phyloP scores from a whole-genome alignment of 2,888 invertebrate genomes.

The Leptopterna dolabrata region DNA sequence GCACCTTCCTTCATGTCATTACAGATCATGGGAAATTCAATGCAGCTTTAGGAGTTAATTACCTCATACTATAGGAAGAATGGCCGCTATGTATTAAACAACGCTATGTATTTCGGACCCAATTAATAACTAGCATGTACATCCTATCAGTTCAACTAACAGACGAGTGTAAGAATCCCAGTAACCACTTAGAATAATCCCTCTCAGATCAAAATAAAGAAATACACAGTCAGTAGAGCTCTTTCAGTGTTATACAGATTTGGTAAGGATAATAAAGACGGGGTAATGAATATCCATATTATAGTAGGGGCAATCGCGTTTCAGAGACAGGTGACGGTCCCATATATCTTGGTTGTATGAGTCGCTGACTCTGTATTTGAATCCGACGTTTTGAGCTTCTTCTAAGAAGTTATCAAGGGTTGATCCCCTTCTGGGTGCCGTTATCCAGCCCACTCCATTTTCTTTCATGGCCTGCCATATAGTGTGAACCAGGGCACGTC shows the following conservation, averaged over 20 bases:
- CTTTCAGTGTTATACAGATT: conserved; percentile 31
- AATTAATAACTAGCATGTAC: no score
- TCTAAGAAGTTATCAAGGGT: conserved; percentile 78
- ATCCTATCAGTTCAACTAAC: no score
- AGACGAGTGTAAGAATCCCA: neutral
- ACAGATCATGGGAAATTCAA: no score
- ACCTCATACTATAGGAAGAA: no score
- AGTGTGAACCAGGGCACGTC: conserved; percentile 76
- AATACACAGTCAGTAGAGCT: neutral
- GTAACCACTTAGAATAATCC: neutral
- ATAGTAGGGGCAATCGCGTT: conserved; percentile 72
- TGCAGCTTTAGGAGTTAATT: no score
- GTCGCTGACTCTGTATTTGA: conserved; percentile 71
- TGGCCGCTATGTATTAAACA: no score
- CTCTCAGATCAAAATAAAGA: neutral
- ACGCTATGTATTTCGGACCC: no score
- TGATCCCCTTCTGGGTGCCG: conserved; percentile 80
- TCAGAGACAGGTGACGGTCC: conserved; percentile 74
- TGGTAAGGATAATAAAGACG: conserved; percentile 74
- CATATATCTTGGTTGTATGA: conserved; percentile 77
- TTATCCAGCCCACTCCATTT: conserved; percentile 76
- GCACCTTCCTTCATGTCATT: no score
- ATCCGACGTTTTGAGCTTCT: conserved; percentile 73
- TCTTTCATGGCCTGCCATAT: conserved; percentile 74
- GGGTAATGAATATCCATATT: conserved; percentile 80